Conservation (phyloP, 2,113 vertebrate genomes). For the Cranoglanis bouderius region DNA sequence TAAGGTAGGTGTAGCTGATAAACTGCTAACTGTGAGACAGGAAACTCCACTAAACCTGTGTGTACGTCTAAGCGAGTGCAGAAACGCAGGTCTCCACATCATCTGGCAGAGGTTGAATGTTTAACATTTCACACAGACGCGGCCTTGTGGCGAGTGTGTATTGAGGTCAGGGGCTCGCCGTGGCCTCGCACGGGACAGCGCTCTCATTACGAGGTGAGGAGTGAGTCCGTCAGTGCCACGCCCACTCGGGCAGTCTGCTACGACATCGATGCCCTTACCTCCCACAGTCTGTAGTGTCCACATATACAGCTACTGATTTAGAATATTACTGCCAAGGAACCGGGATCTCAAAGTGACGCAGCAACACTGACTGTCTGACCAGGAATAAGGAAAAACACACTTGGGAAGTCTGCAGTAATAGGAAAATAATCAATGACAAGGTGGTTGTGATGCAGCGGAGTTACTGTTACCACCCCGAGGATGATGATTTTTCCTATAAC, state of each 20-base stretch:
- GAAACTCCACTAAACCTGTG: not conserved
- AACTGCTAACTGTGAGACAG: not conserved
- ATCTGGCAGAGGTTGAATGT: constrained; percentile 49
- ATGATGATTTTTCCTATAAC: not conserved
- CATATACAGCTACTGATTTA: not conserved
- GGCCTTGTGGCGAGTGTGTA: constrained; percentile 59
- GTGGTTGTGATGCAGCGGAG: not conserved
- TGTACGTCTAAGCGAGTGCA: not conserved
- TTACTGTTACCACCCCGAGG: not conserved
- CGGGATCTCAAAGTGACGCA: not conserved
- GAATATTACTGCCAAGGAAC: not conserved
- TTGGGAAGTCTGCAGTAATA: not conserved
- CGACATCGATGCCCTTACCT: not conserved
- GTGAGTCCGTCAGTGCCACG: constrained; percentile 65
- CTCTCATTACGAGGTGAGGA: constrained; percentile 79
- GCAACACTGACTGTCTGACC: not conserved
- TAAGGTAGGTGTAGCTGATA: not conserved
- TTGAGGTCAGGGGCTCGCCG: constrained; percentile 22
- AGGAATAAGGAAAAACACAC: not conserved
- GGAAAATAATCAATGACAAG: not conserved
- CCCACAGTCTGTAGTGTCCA: constrained; percentile 5
- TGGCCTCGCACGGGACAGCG: constrained; percentile 59
- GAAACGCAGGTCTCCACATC: constrained; percentile 52
- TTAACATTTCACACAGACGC: constrained; percentile 76
- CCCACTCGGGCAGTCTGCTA: constrained; percentile 19